phyloP scores from a whole-genome alignment of 2,888 invertebrate genomes.

The Agrypnus murinus region DNA sequence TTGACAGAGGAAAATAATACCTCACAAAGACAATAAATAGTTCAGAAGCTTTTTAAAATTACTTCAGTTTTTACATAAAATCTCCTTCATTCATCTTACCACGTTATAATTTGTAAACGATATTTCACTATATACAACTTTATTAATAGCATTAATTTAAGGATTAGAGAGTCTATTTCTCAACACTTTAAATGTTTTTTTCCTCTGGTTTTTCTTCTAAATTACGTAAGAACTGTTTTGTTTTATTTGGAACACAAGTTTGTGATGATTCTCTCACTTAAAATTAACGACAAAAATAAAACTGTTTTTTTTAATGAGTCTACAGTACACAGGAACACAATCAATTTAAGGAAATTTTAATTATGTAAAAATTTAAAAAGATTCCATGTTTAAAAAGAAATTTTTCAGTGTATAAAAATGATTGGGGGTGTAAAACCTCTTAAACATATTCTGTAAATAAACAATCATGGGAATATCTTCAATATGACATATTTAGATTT shows the following conservation, averaged over 20 bases:
- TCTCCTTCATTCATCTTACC: conserved; percentile 47
- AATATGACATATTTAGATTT: too few relatives aligned
- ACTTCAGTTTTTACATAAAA: conserved; percentile 37
- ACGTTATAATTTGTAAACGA: conserved; percentile 55
- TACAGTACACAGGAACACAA: not conserved
- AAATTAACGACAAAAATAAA: conserved; percentile 9
- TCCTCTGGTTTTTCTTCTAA: not conserved
- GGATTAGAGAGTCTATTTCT: conserved; percentile 50
- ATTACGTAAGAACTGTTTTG: conserved; percentile 31
- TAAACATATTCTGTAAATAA: too few relatives aligned
- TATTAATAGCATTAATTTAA: conserved; percentile 41
- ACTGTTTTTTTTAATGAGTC: not conserved
- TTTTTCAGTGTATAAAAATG: too few relatives aligned
- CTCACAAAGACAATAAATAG: conserved; percentile 28
- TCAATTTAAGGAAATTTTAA: not conserved
- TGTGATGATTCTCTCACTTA: conserved; percentile 16
- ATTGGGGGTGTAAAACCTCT: too few relatives aligned
- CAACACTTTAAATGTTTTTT: conserved; percentile 35
- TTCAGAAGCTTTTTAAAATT: conserved; percentile 21
- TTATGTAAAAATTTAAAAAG: too few relatives aligned
- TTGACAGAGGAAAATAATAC: conserved; percentile 39
- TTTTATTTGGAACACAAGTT: conserved; percentile 27
- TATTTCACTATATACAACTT: conserved; percentile 57
- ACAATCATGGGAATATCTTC: too few relatives aligned
- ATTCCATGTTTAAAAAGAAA: too few relatives aligned